phyloP scores from a whole-genome alignment of 2,797 vertebrate genomes.

The Aplochiton taeniatus region DNA sequence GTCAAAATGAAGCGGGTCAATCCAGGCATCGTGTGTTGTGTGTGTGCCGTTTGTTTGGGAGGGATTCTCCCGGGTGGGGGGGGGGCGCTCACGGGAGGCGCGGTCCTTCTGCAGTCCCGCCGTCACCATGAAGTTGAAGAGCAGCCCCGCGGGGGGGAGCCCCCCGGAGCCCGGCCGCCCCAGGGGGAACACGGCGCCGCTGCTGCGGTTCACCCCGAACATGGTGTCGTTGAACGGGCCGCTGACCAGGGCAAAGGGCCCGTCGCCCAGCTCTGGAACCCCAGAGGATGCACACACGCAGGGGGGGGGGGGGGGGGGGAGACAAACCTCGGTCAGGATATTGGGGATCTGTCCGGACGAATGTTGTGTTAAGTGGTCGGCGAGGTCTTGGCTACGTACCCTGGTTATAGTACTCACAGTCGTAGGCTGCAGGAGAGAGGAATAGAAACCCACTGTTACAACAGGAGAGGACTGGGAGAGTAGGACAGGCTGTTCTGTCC shows the following conservation, averaged over 20 bases:
- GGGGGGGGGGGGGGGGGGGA: slow-evolving; percentile 13
- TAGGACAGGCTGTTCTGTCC: no score
- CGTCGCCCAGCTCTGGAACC: slow-evolving; percentile 86
- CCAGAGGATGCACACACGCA: no score
- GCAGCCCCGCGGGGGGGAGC: slow-evolving; percentile 69
- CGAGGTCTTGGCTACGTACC: slow-evolving; percentile 74
- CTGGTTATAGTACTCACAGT: slow-evolving; percentile 98
- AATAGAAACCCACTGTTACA: slow-evolving; percentile 1
- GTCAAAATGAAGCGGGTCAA: no score
- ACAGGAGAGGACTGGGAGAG: not conserved
- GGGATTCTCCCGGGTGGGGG: no score
- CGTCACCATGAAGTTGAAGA: slow-evolving; percentile 97
- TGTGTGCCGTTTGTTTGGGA: no score
- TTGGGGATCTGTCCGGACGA: no score
- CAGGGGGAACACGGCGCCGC: slow-evolving; percentile 85
- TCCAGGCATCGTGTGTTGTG: no score
- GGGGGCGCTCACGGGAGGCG: slow-evolving; percentile 81
- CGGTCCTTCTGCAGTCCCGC: slow-evolving; percentile 89
- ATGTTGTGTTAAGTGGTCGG: slow-evolving; percentile 4
- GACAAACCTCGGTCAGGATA: not conserved
- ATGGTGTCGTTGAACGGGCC: slow-evolving; percentile 83
- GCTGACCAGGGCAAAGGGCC: slow-evolving; percentile 89
- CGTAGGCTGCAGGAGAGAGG: slow-evolving; percentile 83
- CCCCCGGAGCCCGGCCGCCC: slow-evolving; percentile 72
- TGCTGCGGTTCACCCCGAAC: slow-evolving; percentile 89